Percentiles rank a stretch among this genome's conserved stretches.
These are phyloP conservation scores for Xanthorhoe spadicearia DNA, from an alignment of 2,888 invertebrate species.

Conservation along the genomic window DNA sequence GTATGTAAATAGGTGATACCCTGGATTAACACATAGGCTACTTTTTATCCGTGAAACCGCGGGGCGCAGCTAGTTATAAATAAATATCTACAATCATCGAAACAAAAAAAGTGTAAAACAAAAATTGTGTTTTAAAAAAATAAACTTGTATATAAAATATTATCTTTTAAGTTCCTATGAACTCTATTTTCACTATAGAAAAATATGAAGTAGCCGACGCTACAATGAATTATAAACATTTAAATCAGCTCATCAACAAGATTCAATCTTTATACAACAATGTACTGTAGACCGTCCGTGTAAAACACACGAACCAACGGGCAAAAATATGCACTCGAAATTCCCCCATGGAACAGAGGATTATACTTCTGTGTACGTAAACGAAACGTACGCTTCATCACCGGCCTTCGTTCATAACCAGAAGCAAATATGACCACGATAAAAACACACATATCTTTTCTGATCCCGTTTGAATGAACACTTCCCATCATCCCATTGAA, in stretches of 20 bases:
- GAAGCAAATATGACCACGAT: constrained; percentile 2
- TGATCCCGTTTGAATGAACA: background rate
- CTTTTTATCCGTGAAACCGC: too few relatives aligned
- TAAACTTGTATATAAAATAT: constrained; percentile 35
- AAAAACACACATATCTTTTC: background rate
- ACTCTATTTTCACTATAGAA: constrained; percentile 32
- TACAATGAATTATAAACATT: constrained; percentile 19
- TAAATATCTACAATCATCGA: constrained; percentile 20
- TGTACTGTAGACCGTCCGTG: background rate
- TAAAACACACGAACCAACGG: constrained; percentile 9
- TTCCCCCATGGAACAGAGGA: constrained; percentile 1
- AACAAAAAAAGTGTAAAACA: constrained; percentile 18
- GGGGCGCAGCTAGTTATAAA: too few relatives aligned
- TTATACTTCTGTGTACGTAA: constrained; percentile 9
- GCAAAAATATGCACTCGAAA: constrained; percentile 4
- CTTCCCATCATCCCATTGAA: background rate
- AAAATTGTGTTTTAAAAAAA: constrained; percentile 29
- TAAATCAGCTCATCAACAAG: constrained; percentile 8
- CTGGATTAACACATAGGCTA: too few relatives aligned
- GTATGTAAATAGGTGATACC: too few relatives aligned
- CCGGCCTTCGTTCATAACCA: constrained; percentile 2
- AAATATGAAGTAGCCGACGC: constrained; percentile 33
- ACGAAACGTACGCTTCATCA: background rate
- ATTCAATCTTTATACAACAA: constrained; percentile 14
- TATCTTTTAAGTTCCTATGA: constrained; percentile 25